These are phyloP conservation scores for Drosophila burlai DNA, from an alignment of 1,140 invertebrate species.

Conservation along the genomic window DNA sequence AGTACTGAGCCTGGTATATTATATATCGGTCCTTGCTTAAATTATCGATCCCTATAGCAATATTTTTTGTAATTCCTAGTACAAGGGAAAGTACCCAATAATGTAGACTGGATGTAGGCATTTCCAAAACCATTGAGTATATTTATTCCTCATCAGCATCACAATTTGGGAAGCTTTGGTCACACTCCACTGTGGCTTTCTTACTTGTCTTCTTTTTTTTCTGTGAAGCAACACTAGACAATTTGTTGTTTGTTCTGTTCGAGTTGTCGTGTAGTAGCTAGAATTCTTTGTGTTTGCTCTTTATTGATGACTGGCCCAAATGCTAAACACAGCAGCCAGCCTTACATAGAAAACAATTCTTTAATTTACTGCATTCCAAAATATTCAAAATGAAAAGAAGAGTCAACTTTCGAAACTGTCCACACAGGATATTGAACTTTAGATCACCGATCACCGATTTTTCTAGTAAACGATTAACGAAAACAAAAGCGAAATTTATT, in stretches of 20 bases:
- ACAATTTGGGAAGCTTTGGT: background rate
- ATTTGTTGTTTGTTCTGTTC: constrained; percentile 29
- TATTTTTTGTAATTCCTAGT: no score
- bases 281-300: background rate
- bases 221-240: constrained; percentile 37
- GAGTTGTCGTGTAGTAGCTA: background rate
- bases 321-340: constrained; percentile 35
- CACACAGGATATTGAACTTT: no score
- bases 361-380: background rate
- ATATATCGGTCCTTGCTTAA: background rate
- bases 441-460: background rate
- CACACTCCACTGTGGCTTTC: background rate
- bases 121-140: background rate
- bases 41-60: background rate
- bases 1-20: background rate
- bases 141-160: background rate
- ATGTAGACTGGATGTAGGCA: background rate
- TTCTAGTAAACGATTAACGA: background rate
- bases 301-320: constrained; percentile 35
- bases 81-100: background rate
- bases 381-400: background rate
- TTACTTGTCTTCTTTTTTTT: constrained; percentile 16
- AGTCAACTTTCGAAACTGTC: background rate
- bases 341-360: background rate
- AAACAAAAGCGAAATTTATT: constrained; percentile 2